Evolutionary conservation across 2,797 vertebrate species (phyloP).

Genomic region (Ispidina lecontei): DNA sequence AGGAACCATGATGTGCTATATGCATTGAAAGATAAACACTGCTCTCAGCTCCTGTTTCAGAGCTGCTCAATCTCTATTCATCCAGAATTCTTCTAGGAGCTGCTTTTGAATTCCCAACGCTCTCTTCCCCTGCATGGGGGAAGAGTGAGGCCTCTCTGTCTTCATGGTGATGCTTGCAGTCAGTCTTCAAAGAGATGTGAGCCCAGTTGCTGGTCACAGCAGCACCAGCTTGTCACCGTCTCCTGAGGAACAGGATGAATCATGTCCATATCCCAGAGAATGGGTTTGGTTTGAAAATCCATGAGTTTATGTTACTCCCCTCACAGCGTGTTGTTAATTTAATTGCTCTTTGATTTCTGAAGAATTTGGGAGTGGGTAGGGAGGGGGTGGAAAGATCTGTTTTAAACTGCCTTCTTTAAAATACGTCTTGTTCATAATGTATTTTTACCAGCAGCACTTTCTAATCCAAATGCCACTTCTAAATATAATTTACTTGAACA

Average conservation of each 20-base stretch:
- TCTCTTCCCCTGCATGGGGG: not conserved
- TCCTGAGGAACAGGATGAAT: not conserved
- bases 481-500: conserved; percentile 37
- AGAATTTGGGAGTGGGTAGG: not conserved
- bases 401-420: conserved; percentile 25
- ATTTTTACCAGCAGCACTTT: conserved; percentile 1
- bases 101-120: not conserved
- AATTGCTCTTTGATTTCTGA: conserved; percentile 1
- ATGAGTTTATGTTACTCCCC: not conserved
- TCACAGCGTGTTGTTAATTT: not conserved
- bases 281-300: not conserved
- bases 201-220: not conserved
- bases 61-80: not conserved
- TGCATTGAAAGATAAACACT: not conserved
- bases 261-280: not conserved
- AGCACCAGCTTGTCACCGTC: accelerated
- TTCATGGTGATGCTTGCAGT: accelerated
- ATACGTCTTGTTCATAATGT: not conserved
- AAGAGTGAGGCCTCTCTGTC: not conserved
- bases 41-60: not conserved
- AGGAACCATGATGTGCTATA: not conserved
- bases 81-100: not conserved
- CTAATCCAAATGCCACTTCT: not conserved
- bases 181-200: not conserved
- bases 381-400: not conserved